Evolutionary conservation across 2,888 invertebrate species (phyloP).

Genomic region (Heteropelma amictum): DNA sequence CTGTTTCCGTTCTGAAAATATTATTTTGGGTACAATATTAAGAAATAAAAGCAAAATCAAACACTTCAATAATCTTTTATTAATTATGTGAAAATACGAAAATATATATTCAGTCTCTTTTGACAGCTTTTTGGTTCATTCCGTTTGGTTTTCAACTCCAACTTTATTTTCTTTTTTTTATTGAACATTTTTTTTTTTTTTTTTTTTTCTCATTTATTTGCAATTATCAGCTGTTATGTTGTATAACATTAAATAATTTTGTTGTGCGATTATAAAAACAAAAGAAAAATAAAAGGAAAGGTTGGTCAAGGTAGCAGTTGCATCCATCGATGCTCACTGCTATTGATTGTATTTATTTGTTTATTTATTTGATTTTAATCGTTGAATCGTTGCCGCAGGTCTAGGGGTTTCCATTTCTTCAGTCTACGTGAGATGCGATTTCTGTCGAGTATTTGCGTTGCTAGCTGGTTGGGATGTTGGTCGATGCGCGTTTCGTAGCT

Average conservation of each 20-base stretch:
- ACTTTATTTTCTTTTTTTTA: too few species aligned
- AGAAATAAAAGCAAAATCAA: too few species aligned
- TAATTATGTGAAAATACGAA: too few species aligned
- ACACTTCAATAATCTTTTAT: too few species aligned
- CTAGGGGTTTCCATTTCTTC: not conserved
- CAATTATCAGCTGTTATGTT: not conserved
- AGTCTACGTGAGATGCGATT: too few species aligned
- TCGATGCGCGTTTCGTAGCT: not conserved
- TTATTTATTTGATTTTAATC: not conserved
- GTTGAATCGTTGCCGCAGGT: not conserved
- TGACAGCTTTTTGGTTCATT: too few species aligned
- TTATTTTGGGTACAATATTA: too few species aligned
- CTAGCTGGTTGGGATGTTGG: not conserved
- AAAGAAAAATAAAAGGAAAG: not conserved
- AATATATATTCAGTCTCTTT: too few species aligned
- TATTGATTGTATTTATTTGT: not conserved
- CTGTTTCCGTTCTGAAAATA: too few species aligned
- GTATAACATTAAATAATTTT: not conserved
- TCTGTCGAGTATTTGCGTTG: not conserved
- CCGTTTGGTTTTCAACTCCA: too few species aligned
- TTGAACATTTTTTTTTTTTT: too few species aligned
- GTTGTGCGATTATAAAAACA: not conserved
- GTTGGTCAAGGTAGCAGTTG: not conserved
- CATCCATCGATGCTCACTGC: not conserved
- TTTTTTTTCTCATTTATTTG: too few species aligned